Percentiles rank a stretch among this genome's conserved stretches.
These are phyloP conservation scores for Sinella curviseta DNA, from an alignment of 1,140 invertebrate genomes.

Conservation along the genomic window DNA sequence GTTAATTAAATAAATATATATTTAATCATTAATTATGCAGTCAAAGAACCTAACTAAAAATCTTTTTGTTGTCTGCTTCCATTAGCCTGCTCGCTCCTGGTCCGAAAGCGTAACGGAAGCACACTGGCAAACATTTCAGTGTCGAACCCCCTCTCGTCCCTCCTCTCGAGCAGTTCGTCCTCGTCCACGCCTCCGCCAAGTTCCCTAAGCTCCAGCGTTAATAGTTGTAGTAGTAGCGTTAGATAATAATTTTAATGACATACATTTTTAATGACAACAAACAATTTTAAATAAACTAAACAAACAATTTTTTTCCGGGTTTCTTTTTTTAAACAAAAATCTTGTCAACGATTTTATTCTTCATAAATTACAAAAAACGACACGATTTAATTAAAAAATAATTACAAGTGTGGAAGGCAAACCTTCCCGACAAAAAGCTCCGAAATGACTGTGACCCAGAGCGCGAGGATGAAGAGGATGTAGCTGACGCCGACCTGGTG, in stretches of 20 bases:
- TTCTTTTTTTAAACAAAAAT: not conserved
- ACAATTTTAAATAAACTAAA: not conserved
- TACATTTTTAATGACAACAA: not conserved
- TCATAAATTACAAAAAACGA: too few relatives aligned
- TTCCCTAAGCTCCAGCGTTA: not conserved
- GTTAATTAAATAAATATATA: conserved; percentile 51
- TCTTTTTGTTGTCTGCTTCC: conserved; percentile 39
- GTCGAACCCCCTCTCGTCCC: not conserved
- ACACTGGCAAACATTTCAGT: not conserved
- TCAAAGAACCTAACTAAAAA: conserved; percentile 29
- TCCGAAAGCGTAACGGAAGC: conserved; percentile 66
- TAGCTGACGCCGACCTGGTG: conserved; percentile 95
- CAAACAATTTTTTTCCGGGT: not conserved
- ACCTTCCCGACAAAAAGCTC: conserved; percentile 97
- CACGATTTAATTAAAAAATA: too few relatives aligned
- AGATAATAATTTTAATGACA: too few relatives aligned
- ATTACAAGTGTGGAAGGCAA: conserved; percentile 88
- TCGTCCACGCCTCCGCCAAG: not conserved
- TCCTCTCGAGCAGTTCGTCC: not conserved
- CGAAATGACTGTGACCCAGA: conserved; percentile 95
- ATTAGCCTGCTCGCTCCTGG: conserved; percentile 70
- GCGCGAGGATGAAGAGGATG: conserved; percentile 88
- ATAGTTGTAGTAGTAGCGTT: not conserved
- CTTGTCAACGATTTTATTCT: too few relatives aligned
- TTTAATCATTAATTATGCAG: conserved; percentile 15